Evolutionary conservation across 2,888 invertebrate species (phyloP), one percentile per base, ranked within the genome.

Genomic region (Caenorhabditis parvicauda): DNA sequence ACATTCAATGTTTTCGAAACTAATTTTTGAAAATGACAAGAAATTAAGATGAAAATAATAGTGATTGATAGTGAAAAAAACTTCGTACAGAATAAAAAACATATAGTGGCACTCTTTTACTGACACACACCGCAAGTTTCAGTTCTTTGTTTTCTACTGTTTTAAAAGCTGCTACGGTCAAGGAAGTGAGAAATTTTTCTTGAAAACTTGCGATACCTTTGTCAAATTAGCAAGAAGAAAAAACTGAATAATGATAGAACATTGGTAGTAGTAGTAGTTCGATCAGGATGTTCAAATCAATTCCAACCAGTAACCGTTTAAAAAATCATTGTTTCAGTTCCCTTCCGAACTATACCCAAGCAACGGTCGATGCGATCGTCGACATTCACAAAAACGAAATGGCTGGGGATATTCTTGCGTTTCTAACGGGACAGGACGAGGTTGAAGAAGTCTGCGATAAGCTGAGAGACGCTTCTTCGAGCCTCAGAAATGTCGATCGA

Each of bases 391-490:
- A 80, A 52, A 81, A 77, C 51, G 87, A 89, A 59, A 87, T 86
- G 17, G 83, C 86, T 25, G 82, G 81, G 1, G 96, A 96, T 81
- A 86, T 98, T 50, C 83, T 98, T 6, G 90, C 90, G 0, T 98
- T 98, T 82, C 72, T 85, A 2, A 79, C 79, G 1, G 79, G 79
- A 19, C 82, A 82, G 58, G 83, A 84, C 70, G 80, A 80, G 66
- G 75, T 82, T 12, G 76, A 80, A 48, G 61, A 67, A 27, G 70
- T 74, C 12, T 70, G 74, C 41, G 66, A 71, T 28, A 66, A 69
- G 48, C 56, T 81, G 28, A 66, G 74, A 21, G 72, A 75, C 7
- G 67, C 54, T 14, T 46, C 68, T n/a, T 54, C 59, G 24, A 48
- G 37, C 19, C 53, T 79, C 35, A 54, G 65, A 43, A 70, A 75